Conservation (phyloP, 2,797 vertebrate species). For the Okamejei kenojei region DNA sequence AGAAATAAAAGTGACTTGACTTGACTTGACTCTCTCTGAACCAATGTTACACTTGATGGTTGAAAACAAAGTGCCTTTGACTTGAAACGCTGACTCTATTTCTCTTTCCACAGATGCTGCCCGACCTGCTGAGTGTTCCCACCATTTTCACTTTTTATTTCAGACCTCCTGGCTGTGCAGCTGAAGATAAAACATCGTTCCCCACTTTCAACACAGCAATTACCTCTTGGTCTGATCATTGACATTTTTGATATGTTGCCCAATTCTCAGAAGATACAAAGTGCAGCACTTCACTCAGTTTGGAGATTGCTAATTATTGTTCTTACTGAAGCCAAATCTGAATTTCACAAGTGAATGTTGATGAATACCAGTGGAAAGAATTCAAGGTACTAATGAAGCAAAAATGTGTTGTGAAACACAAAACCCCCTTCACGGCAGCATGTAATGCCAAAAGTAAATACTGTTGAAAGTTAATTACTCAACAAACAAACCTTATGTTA, state of each 20-base stretch:
- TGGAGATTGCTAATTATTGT: not conserved
- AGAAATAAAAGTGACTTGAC: too few species aligned
- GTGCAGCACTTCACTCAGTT: not conserved
- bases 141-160: too few species aligned
- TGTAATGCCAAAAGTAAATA: not conserved
- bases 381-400: not conserved
- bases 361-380: not conserved
- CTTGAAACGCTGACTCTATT: too few species aligned
- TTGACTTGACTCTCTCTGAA: too few species aligned
- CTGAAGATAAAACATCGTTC: not conserved
- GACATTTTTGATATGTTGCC: not conserved
- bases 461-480: not conserved
- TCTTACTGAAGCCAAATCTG: not conserved
- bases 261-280: not conserved
- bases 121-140: too few species aligned
- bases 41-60: too few species aligned
- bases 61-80: too few species aligned
- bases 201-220: not conserved
- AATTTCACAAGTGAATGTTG: not conserved
- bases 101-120: too few species aligned
- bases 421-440: not conserved
- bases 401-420: not conserved
- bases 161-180: not conserved
- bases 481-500: not conserved
- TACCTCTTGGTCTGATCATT: not conserved